Base-by-base conservation (phyloP, 2,797 vertebrate species). In the Typhlichthys subterraneus region DNA sequence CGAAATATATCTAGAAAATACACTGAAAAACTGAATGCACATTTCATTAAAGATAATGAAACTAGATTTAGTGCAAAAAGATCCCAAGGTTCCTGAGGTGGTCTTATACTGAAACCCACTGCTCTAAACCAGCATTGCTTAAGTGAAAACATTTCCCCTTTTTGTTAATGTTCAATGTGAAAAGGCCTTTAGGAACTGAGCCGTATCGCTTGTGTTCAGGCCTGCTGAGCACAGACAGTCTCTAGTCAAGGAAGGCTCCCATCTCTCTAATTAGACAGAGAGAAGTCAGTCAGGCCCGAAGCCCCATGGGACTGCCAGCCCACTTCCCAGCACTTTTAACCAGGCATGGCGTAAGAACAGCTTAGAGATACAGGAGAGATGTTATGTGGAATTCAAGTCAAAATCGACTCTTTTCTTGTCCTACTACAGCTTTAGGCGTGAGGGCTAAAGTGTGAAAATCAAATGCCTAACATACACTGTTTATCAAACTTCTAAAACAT, bases 231-330 rank as follows among this genome's bases (percentile, higher is more conserved):
- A 88, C 77, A 88, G 84, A 82, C 82, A 76, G 64, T 75, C 82
- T 75, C 66, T 47, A 85, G 83, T 87, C 86, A 82, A 78, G 53
- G 83, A 81, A 78, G 53, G 83, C 85, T 79, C 88, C 84, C 84
- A 89, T 91, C 86, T 89, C 86, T 73, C 86, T 92, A 88, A 92
- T 92, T 92, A 91, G 88, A 86, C 77, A 89, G 82, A 84, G 76
- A 82, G 82, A 88, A 91, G 85, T 89, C 89, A 91, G 89, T 88
- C 85, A 88, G 76, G 87, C 89, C 80, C 72, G 82, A 88, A 89
- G 81, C 87, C 88, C 87, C 60, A 65, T 12, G 82, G 87, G 81
- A 84, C 59, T 68, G 77, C 81, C 38, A 42, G 38, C 38, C 38
- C 38, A 42, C 38, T 8, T 42, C 38, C 38, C 38, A 42, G 38